These are phyloP conservation scores for Daphoenositta chrysoptera DNA, from an alignment of 2,113 vertebrate genomes.

Conservation along the genomic window DNA sequence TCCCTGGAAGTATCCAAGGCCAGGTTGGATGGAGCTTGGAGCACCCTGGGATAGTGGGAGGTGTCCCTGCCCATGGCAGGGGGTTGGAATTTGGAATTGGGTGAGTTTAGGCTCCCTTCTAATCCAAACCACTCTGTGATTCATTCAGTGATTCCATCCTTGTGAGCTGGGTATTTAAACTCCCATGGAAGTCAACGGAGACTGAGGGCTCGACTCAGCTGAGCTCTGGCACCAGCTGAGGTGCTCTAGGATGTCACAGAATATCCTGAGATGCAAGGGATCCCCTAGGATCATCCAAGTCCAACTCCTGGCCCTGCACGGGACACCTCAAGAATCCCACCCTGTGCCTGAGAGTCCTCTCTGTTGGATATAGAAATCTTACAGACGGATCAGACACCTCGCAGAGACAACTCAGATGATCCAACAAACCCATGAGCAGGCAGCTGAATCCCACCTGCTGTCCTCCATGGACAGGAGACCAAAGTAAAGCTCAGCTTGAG, in stretches of 20 bases:
- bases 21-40: fast-evolving
- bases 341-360: background rate
- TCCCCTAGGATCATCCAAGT: background rate
- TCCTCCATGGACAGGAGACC: background rate
- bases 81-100: fast-evolving
- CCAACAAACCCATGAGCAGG: background rate
- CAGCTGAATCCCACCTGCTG: background rate
- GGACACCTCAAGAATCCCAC: background rate
- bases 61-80: background rate
- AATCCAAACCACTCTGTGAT: background rate
- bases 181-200: fast-evolving
- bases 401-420: background rate
- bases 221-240: background rate
- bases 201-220: background rate
- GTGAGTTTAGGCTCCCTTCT: background rate
- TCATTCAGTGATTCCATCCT: background rate
- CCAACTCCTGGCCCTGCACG: background rate
- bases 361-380: background rate
- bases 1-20: background rate
- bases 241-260: background rate
- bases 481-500: background rate
- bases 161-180: background rate
- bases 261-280: background rate
- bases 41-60: fast-evolving
- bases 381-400: background rate